Base-by-base conservation (phyloP, 2,113 vertebrate species). In the Corapipo altera region DNA sequence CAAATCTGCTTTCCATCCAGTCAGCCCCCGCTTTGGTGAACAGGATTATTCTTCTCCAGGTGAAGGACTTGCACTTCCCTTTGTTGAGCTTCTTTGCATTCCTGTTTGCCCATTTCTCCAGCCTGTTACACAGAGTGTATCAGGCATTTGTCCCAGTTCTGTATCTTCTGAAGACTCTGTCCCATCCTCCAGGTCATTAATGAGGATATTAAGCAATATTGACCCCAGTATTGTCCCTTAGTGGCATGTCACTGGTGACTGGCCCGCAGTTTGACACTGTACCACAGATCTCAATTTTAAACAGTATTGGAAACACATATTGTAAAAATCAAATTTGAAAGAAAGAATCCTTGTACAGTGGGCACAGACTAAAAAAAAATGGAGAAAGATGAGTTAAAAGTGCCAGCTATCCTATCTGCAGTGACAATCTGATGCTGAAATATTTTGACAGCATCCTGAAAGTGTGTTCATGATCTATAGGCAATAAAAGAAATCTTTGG, bases 391-490 rank as follows among this genome's bases (percentile, higher is more conserved):
- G 9, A 80, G 41, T 62, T 85, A 70, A 79, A 91, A 79, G 75
- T 57, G 54, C 43, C 75, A 94, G 39, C 27, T 41, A 67, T 85
- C 39, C 35, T 94, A 18, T 71, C 49, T 91, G 27, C 44, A 95
- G 52, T 85, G 88, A 81, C 82, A 89, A 46, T 43, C 22, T 87
- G 52, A 75, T 78, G 74, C 52, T 75, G 92, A 87, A 96, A 93
- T 92, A 82, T 96, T 92, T 94, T 95, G 96, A 91, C 77, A 89
- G 62, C 44, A 52, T 57, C 54, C 28, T 79, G 58, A 55, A 89
- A 65, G 41, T 28, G n/a, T 72, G 9, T 75, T 88, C 91, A 77
- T 89, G 76, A 84, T 84, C 82, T 79, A 85, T 64, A 89, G 52
- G 62, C 54, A 97, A 69, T 88, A 88, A 81, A 48, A 82, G 66